Base-by-base conservation (phyloP, 1,140 invertebrate species). In the Platyscapa corneri region DNA sequence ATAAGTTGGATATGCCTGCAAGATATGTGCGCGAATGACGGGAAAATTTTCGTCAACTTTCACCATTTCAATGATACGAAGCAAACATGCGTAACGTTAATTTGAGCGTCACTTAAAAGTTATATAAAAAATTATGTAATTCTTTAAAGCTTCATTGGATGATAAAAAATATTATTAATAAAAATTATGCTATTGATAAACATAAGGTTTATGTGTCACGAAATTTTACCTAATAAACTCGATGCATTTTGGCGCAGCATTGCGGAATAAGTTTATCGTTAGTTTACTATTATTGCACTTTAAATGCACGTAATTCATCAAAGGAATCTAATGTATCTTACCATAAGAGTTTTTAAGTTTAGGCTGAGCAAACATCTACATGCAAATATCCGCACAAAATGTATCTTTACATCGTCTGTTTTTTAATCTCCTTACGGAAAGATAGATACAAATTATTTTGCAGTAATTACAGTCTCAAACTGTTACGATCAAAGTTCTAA, bases 161-260 rank as follows among this genome's bases (percentile, higher is more conserved):
- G 76, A 56, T 34, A 60, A 78, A 34, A 46, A 60, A 53, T 46
- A 12, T 74, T n/a, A 16, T 49, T 49, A 49, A 76, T 76, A 42
- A n/a, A 27, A 74, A 74, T 42, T 42, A 49, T 6, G 65, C 32
- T 67, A 67, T 18, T 34, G 32, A 67, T 67, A 67, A 67, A 67
- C 5, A 34, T 34, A 34, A 67, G n/a, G 30, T 67, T 60, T 60
- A 60, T 27, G 23, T 27, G 56, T 60, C 56, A 67, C 30, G 67
- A 37, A 7, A 23, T 20, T 72, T 72, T 23, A 37, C 7, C 67
- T 65, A 3, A 27, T 3, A 30, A 5, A 30, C 7, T 65, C 7
- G n/a, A 65, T 65, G n/a, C 27, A 30, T 12, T 72, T 72, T 34
- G 37, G 67, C 16, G 34, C 16, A 37, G 16, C 16, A 5, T 72